These are phyloP conservation scores for Leptobrachium ailaonicum DNA, from an alignment of 2,113 vertebrate species.

Conservation along the genomic window DNA sequence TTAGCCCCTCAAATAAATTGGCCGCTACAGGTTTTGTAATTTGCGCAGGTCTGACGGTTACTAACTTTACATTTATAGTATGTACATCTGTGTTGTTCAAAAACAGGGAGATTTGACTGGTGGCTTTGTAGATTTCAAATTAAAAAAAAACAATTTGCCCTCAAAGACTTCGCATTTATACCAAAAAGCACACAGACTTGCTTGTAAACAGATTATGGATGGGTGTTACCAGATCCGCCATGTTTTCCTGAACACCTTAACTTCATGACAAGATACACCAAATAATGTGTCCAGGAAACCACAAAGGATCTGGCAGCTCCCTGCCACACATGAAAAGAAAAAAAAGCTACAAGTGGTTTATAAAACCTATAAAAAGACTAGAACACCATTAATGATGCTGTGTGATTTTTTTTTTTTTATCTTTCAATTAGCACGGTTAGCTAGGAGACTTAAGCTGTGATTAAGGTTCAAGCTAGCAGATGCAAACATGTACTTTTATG, in stretches of 20 bases:
- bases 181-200: constrained; percentile 25
- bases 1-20: not conserved
- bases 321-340: constrained; percentile 63
- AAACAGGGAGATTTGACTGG: not conserved
- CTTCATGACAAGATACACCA: too few species aligned
- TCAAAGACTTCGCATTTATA: constrained; percentile 31
- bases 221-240: too few species aligned
- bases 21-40: not conserved
- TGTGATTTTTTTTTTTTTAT: constrained; percentile 24
- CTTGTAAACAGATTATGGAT: constrained; percentile 55
- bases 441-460: constrained; percentile 63
- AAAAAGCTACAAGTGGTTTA: constrained; percentile 75
- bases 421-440: constrained; percentile 61
- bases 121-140: constrained; percentile 4
- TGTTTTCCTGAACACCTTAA: too few species aligned
- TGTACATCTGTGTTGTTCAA: not conserved
- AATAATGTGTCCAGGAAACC: too few species aligned
- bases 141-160: not conserved
- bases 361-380: constrained; percentile 79
- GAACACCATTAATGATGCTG: constrained; percentile 69
- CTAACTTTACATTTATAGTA: not conserved
- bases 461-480: constrained; percentile 67
- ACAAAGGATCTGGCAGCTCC: too few species aligned
- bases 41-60: not conserved
- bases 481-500: constrained; percentile 67